Evolutionary conservation across 2,113 vertebrate genomes (phyloP).

Genomic region (Rhizomys pruinosus): DNA sequence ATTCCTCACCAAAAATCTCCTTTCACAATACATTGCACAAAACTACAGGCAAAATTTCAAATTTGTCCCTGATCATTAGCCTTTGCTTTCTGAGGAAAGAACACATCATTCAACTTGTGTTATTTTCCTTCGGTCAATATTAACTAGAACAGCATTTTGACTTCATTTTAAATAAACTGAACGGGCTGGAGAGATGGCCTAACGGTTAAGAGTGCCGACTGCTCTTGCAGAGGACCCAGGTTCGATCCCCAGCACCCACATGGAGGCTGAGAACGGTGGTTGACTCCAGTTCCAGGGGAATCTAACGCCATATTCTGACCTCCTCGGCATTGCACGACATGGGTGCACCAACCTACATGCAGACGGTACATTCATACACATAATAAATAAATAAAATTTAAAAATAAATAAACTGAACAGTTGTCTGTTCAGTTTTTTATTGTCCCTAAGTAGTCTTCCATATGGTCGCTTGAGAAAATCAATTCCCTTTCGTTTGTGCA

Average conservation of each 20-base stretch:
- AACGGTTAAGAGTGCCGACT: no score
- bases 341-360: no score
- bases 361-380: no score
- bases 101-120: neutral
- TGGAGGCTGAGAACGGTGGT: no score
- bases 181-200: no score
- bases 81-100: neutral
- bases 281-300: no score
- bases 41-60: neutral
- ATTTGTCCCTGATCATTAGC: neutral
- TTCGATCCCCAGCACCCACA: no score
- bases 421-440: no score
- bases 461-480: slow-evolving; percentile 17
- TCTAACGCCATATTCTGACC: no score
- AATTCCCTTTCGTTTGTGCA: neutral
- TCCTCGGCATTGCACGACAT: no score
- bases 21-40: neutral
- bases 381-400: no score
- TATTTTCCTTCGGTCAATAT: neutral
- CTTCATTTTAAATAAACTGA: slow-evolving; percentile 11
- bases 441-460: neutral
- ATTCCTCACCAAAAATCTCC: neutral
- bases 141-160: neutral
- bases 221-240: no score
- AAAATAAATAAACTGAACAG: neutral